Evolutionary conservation across 2,113 vertebrate genomes (phyloP), one percentile per base, ranked within the genome.

Genomic region (Vombatus ursinus): DNA sequence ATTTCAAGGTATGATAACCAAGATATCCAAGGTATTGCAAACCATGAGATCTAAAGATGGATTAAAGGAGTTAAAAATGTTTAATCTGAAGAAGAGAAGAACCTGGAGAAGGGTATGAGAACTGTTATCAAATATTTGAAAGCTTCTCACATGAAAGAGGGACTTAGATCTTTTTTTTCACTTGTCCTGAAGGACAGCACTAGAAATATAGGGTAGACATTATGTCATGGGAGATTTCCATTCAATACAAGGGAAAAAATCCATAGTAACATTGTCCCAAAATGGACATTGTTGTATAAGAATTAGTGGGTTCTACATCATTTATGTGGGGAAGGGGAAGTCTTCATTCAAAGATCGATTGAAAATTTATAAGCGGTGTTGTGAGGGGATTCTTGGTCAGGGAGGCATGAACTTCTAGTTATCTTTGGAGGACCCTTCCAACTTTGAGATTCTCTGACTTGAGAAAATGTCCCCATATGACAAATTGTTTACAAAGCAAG

Each of bases 401-500:
- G 16, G n/a, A 84, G 31, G 31, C 31, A 68, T 68, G 31, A 68
- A 68, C 31, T 16, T 68, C 61, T 68, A 37, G 31, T 37, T 68
- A 84, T 44, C 19, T 23, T 44, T 44, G n/a, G n/a, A 44, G 37
- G n/a, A 22, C 23, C 11, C 44, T 95, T 94, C 61, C 54, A 91
- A 96, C 61, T 91, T 50, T 44, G n/a, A 94, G 93, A 93, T 94
- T 51, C n/a, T 97, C 92, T 77, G 26, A 94, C 24, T 94, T 94
- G 92, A 97, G 92, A 95, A 96, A 96, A 91, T 90, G 68, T 77
- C 51, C 92, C 92, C 47, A 89, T 61, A 84, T 90, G 94, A 91
- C 96, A 92, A 53, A 16, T 94, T 91, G 49, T 77, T 19, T n/a
- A 53, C 50, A 96, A 51, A 95, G 95, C 52, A 94, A 84, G 84